Base-by-base conservation (phyloP, 1,140 invertebrate species). In the Trigoniulus corallinus region DNA sequence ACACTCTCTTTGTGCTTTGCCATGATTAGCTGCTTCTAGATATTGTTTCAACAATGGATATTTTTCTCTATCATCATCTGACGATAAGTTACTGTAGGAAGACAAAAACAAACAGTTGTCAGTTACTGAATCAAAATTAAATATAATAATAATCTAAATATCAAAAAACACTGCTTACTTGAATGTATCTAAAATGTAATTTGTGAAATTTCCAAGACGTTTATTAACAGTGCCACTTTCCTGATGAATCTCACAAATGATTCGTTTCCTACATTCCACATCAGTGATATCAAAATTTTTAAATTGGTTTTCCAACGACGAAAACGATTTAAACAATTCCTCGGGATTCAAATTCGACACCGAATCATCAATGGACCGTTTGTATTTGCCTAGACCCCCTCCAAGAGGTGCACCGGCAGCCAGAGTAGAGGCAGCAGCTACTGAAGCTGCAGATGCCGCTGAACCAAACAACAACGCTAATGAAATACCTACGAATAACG, bases 241-340 rank as follows among this genome's bases (percentile, higher is more conserved):
- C 18, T 44, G 42, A 20, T 44, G 42, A 20, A 44, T 44, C 21
- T 44, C 42, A 24, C 42, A 44, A 44, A 44, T 44, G 24, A 44
- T 44, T 44, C 42, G 18, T 24, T 44, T 44, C 4, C 42, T 4
- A 44, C 42, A 44, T 44, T 44, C 42, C 7, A 44, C 42, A 18
- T 44, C 42, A 7, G 42, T 44, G 4, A 44, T 18, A 24, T 44
- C 42, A 24, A 44, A 44, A 24, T 4, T 44, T 20, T 44, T 44
- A 20, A 44, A 44, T 44, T 44, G 42, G 7, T 44, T 12, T 18
- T 44, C 42, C 4, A 44, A 4, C 12, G 42, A 44, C 7, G 42
- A 4, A 20, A 44, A 7, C 7, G 42, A 7, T 24, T 44, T 20
- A 7, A 44, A 24, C 7, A 44, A 7, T 7, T 24, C 21, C 7